phyloP scores from a whole-genome alignment of 2,113 vertebrate genomes.

The Myrmecobius fasciatus region DNA sequence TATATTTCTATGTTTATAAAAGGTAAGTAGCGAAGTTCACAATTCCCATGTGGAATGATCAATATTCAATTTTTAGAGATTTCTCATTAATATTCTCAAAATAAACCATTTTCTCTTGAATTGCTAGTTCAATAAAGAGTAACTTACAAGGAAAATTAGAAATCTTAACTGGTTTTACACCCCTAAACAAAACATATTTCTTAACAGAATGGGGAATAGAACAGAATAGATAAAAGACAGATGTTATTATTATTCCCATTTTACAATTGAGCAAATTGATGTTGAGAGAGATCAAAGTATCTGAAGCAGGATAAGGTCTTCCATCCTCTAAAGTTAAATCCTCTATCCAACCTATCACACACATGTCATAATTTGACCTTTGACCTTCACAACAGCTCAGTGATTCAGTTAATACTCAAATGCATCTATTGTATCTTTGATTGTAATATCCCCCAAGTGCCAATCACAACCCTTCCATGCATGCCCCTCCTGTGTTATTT shows the following conservation, averaged over 20 bases:
- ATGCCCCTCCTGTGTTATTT: background rate
- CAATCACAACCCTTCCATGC: background rate
- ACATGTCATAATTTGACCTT: background rate
- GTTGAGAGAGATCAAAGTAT: background rate
- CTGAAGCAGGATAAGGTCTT: background rate
- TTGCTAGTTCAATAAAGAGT: background rate
- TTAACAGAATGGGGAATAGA: background rate
- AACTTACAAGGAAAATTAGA: background rate
- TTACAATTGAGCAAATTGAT: background rate
- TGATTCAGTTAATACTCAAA: background rate
- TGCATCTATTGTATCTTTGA: background rate
- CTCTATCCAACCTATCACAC: background rate
- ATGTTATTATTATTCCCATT: background rate
- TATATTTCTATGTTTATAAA: background rate
- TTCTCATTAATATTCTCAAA: background rate
- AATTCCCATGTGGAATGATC: background rate
- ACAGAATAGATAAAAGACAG: background rate
- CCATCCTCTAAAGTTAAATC: background rate
- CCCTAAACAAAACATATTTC: background rate
- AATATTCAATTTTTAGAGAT: background rate
- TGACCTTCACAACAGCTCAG: background rate
- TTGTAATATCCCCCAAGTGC: background rate
- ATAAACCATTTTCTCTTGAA: background rate
- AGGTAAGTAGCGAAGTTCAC: background rate
- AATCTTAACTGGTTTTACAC: background rate